Evolutionary conservation across 1,140 invertebrate genomes (phyloP), one percentile per base, ranked within the genome.

Genomic region (Eupeodes corollae): DNA sequence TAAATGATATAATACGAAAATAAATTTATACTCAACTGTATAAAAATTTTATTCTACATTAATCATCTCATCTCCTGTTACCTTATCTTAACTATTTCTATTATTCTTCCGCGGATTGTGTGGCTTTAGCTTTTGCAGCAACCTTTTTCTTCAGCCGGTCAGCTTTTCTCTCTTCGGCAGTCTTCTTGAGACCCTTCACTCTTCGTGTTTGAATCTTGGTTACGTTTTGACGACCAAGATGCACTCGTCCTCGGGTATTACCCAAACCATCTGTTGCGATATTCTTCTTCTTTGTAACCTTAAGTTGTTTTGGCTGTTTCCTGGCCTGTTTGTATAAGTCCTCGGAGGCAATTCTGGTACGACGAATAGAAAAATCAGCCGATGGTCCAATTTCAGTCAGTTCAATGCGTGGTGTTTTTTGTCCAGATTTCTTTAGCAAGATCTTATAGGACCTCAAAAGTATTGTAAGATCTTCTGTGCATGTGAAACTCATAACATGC

Each of bases 151-250:
- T 72, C 51, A 76, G 70, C 5, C 74, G 59, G 54, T 74, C 71
- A 15, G 70, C 67, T 53, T 81, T 84, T 55, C 73, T 83, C 56
- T 86, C 84, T 43, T 79, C 74, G 5, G 77, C 59, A 0, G 82
- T 79, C 61, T 86, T 90, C 54, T 81, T 84, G 13, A 97, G 72
- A 39, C 88, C 93, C 71, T 96, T 96, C 79, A 97, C 86, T 69
- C 96, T 96, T 47, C 91, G 79, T 13, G 89, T 92, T 68, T 95
- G 91, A 52, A 99, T 74, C 54, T 79, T 85, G 18, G 77, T 72
- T 13, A 95, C 77, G 61, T 94, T 83, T 62, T 98, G 94, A 66
- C 82, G 81, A 43, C 87, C 84, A 75, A 99, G 79, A 69, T 99
- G 96, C 47, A 99, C 81, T 46, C 90, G 80, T 43, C 92, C 96